These are phyloP conservation scores for Dolichotis patagonum DNA, from an alignment of 2,113 vertebrate genomes.

Conservation along the genomic window DNA sequence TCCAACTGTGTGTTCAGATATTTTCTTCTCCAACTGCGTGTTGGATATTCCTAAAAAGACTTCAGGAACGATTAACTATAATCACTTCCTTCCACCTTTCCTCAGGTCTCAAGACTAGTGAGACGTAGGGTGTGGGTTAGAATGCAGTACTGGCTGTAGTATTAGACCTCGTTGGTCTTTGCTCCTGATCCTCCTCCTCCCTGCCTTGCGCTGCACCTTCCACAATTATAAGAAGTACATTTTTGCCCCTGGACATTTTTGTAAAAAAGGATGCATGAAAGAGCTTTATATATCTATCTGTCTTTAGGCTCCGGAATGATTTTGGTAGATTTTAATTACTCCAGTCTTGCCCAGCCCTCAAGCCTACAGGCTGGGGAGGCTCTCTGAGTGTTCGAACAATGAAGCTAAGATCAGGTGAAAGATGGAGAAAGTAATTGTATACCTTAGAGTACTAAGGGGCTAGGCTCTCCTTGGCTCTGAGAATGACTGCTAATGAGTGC, in stretches of 20 bases:
- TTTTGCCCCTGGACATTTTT: background rate
- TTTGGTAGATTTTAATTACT: slow-evolving; percentile 49
- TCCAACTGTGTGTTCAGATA: background rate
- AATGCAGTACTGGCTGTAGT: background rate
- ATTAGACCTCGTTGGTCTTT: background rate
- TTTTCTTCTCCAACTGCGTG: background rate
- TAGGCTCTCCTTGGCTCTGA: background rate
- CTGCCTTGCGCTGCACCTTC: background rate
- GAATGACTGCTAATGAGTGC: background rate
- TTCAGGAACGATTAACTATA: slow-evolving; percentile 9
- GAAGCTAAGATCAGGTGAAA: background rate
- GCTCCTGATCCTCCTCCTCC: background rate
- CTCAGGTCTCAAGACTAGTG: background rate
- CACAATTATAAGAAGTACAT: background rate
- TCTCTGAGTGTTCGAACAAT: background rate
- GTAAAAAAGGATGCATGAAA: background rate
- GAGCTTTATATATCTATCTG: background rate
- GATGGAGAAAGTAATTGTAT: background rate
- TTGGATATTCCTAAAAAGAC: background rate
- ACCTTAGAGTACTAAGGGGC: background rate
- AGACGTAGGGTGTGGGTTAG: background rate
- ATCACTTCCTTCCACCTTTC: background rate
- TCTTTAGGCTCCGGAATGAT: background rate
- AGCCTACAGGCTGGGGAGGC: background rate
- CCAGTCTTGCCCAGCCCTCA: background rate